phyloP scores from a whole-genome alignment of 2,888 invertebrate species.

The Acanthoscelides obtectus region DNA sequence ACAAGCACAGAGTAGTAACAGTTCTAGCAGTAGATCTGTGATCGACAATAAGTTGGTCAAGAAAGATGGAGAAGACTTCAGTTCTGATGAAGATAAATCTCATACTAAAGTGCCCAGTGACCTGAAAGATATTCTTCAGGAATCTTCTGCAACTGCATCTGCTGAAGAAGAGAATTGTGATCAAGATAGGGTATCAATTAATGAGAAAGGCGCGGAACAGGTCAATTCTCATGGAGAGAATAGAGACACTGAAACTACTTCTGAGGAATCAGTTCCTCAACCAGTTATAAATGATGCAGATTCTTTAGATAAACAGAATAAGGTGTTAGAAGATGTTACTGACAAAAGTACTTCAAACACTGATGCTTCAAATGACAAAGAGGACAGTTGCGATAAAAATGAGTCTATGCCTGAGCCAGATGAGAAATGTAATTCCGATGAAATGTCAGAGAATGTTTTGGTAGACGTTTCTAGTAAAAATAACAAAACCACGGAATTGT shows the following conservation, averaged over 20 bases:
- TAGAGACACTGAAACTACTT: neutral
- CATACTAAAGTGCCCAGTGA: neutral
- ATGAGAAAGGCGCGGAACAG: neutral
- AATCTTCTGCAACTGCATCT: neutral
- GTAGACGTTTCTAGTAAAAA: too few relatives aligned
- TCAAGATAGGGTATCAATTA: neutral
- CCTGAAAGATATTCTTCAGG: neutral
- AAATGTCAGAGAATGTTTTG: too few relatives aligned
- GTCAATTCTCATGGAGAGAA: too few relatives aligned
- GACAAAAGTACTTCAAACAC: neutral
- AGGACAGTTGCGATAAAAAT: neutral
- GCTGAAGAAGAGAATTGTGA: neutral
- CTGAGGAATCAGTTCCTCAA: neutral
- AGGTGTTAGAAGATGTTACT: neutral
- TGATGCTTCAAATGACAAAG: neutral
- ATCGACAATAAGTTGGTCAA: neutral
- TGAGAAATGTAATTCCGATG: neutral
- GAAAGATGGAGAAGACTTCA: neutral
- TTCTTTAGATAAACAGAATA: neutral
- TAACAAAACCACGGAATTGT: too few relatives aligned
- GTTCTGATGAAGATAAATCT: neutral
- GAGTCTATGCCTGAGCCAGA: neutral
- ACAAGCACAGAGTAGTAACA: neutral
- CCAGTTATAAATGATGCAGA: neutral
- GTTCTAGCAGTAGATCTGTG: neutral